phyloP scores from a whole-genome alignment of 2,113 vertebrate species.

The Rostratula benghalensis region DNA sequence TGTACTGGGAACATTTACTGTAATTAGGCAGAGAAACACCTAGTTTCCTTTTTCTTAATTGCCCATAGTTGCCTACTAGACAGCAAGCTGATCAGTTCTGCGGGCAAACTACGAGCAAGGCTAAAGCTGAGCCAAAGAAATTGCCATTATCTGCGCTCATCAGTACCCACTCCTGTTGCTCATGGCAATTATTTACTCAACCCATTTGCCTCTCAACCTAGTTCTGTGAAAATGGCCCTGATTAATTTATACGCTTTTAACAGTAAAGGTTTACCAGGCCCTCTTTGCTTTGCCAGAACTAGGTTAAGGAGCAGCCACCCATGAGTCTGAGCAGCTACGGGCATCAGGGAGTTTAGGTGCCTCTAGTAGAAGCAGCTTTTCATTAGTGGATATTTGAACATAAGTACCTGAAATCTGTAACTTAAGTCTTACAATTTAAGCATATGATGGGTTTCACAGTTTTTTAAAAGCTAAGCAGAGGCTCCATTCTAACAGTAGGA shows the following conservation, averaged over 20 bases:
- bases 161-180: neutral
- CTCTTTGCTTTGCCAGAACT: neutral
- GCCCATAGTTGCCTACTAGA: neutral
- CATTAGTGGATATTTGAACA: neutral
- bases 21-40: slow-evolving; percentile 9
- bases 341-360: neutral
- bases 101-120: neutral
- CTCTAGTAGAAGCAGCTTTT: neutral
- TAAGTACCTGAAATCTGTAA: neutral
- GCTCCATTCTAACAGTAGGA: neutral
- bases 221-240: neutral
- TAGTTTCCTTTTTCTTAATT: slow-evolving; percentile 13
- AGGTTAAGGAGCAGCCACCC: neutral
- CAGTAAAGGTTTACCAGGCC: neutral
- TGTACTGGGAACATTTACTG: neutral
- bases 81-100: neutral
- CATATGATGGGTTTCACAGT: neutral
- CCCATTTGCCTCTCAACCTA: neutral
- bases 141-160: neutral
- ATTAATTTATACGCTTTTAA: neutral
- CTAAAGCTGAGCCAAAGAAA: neutral
- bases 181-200: neutral
- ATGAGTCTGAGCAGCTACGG: neutral
- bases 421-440: neutral
- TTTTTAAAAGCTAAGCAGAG: neutral